phyloP scores from a whole-genome alignment of 2,888 invertebrate genomes.

The Meloe dianella region DNA sequence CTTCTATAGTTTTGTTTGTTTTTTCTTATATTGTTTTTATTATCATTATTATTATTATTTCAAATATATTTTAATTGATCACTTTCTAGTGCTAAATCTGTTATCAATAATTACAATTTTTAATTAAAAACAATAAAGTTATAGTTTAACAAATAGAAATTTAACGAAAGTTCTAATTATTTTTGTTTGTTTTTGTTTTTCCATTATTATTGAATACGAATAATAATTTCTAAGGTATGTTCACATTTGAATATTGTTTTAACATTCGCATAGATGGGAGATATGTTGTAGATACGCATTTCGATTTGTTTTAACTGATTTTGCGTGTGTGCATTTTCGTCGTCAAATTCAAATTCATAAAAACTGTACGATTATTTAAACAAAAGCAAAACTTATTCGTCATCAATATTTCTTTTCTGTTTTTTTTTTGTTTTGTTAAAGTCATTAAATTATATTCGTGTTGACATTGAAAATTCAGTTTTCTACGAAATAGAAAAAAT shows the following conservation, averaged over 20 bases:
- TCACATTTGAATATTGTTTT: not conserved
- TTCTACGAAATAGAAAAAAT: not conserved
- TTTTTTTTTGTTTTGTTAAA: not conserved
- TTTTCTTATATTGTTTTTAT: too few relatives aligned
- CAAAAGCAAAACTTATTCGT: not conserved
- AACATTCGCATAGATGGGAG: not conserved
- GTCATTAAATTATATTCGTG: not conserved
- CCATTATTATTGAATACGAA: not conserved
- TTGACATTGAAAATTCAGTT: not conserved
- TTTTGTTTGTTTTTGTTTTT: too few relatives aligned
- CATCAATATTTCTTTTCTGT: not conserved
- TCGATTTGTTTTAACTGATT: not conserved
- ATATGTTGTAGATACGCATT: not conserved
- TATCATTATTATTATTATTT: not conserved
- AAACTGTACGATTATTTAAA: not conserved
- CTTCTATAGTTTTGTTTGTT: not conserved
- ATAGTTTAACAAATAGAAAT: not conserved
- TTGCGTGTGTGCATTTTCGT: not conserved
- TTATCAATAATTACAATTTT: not conserved
- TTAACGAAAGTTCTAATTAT: not conserved
- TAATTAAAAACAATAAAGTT: constrained; percentile 9
- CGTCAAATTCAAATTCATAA: not conserved
- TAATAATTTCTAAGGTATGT: not conserved
- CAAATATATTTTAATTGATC: not conserved
- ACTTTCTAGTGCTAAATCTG: not conserved